Evolutionary conservation across 2,113 vertebrate species (phyloP).

Genomic region (Speoplatyrhinus poulsoni): DNA sequence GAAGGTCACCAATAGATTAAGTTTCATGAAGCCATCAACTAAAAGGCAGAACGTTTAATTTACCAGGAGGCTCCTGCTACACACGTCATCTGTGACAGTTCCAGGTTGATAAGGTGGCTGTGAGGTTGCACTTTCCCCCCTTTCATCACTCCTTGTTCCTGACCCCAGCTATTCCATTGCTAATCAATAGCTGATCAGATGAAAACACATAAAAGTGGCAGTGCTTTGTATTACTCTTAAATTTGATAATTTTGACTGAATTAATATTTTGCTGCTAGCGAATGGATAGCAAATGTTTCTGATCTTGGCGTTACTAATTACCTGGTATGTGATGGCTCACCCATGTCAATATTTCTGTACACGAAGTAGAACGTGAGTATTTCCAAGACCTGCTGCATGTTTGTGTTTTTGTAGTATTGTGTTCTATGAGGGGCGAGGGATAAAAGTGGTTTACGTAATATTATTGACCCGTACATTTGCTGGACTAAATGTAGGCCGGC

Average conservation of each 20-base stretch:
- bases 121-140: background rate
- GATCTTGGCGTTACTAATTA: too few relatives aligned
- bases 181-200: too few relatives aligned
- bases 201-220: too few relatives aligned
- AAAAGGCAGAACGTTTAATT: constrained; percentile 40
- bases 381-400: background rate
- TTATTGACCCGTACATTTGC: constrained; percentile 59
- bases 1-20: constrained; percentile 35
- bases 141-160: too few relatives aligned
- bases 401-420: constrained; percentile 16
- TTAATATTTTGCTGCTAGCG: too few relatives aligned
- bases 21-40: constrained; percentile 32
- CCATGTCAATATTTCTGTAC: background rate
- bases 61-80: constrained; percentile 32
- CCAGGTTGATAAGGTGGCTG: constrained; percentile 1
- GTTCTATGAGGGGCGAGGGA: constrained; percentile 42
- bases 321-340: too few relatives aligned
- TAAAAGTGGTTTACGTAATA: constrained; percentile 60
- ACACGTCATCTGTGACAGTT: constrained; percentile 25
- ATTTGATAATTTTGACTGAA: too few relatives aligned
- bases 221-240: too few relatives aligned
- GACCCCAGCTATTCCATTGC: too few relatives aligned
- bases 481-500: constrained; percentile 68
- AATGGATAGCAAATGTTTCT: too few relatives aligned
- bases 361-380: too few relatives aligned